phyloP scores from a whole-genome alignment of 2,113 vertebrate genomes.

The Aphelocoma coerulescens region DNA sequence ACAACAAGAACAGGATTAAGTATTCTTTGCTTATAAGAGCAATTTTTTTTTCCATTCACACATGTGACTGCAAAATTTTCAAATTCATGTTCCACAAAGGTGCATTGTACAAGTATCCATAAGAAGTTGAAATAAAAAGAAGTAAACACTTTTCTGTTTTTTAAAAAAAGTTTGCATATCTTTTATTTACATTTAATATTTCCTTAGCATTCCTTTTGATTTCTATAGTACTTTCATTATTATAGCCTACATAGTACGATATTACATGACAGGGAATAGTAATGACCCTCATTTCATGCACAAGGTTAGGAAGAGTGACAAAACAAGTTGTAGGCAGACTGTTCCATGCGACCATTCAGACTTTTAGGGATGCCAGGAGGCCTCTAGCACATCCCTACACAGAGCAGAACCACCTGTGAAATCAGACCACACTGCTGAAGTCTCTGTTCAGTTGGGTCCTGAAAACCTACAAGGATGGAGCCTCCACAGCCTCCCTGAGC shows the following conservation, averaged over 20 bases:
- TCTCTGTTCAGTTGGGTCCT: neutral
- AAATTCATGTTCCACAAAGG: neutral
- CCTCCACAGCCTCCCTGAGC: neutral
- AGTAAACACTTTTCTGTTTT: neutral
- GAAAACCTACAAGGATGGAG: neutral
- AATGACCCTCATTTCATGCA: neutral
- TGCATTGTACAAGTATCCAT: neutral
- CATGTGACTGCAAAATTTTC: neutral
- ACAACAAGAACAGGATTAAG: neutral
- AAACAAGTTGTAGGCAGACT: neutral
- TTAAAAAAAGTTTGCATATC: neutral
- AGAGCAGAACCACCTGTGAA: neutral
- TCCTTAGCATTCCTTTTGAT: neutral
- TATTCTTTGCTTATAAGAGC: neutral
- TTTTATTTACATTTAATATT: neutral
- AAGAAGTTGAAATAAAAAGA: neutral
- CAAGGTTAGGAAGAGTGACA: neutral
- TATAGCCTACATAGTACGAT: neutral
- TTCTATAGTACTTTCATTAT: neutral
- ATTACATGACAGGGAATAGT: neutral
- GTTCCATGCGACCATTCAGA: neutral
- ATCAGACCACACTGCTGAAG: neutral
- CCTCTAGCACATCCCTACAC: neutral
- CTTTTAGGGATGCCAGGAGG: neutral
- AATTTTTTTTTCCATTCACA: neutral